Conservation (phyloP, 2,113 vertebrate genomes). For the Polypterus senegalus region DNA sequence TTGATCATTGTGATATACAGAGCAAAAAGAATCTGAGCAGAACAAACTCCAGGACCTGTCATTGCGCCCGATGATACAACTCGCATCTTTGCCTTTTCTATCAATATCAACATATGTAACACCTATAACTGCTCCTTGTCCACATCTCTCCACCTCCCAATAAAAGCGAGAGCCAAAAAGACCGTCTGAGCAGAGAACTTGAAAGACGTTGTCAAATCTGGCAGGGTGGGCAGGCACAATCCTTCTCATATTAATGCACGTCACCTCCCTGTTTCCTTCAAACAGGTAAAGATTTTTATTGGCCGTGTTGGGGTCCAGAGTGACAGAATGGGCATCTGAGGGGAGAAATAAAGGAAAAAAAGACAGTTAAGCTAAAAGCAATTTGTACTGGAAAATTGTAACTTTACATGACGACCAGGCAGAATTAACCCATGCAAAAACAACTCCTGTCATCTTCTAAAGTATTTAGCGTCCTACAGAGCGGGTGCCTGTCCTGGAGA, state of each 20-base stretch:
- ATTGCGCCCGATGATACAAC: constrained; percentile 45
- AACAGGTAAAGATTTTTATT: constrained; percentile 16
- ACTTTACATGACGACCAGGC: too few relatives aligned
- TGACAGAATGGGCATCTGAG: constrained; percentile 13
- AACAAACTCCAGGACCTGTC: constrained; percentile 54
- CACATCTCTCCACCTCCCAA: constrained; percentile 50
- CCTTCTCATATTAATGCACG: constrained; percentile 3
- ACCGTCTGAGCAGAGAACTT: constrained; percentile 46
- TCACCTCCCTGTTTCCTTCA: constrained; percentile 5
- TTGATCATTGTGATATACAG: constrained; percentile 39
- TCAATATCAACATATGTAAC: too few relatives aligned
- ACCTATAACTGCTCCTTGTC: constrained; percentile 4
- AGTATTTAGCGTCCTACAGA: too few relatives aligned
- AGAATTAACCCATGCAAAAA: too few relatives aligned
- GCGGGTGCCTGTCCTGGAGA: too few relatives aligned
- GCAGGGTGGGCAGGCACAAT: constrained; percentile 20
- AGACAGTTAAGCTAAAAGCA: neutral
- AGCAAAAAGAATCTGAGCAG: constrained; percentile 38
- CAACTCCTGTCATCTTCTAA: too few relatives aligned
- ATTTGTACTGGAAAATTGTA: too few relatives aligned
- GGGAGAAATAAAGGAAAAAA: neutral
- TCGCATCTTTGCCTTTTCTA: constrained; percentile 20
- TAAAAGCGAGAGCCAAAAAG: constrained; percentile 32
- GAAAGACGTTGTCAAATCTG: constrained; percentile 48
- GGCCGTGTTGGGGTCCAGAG: constrained; percentile 18